Conservation (phyloP, 1,140 invertebrate genomes). For the Cydia pomonella region DNA sequence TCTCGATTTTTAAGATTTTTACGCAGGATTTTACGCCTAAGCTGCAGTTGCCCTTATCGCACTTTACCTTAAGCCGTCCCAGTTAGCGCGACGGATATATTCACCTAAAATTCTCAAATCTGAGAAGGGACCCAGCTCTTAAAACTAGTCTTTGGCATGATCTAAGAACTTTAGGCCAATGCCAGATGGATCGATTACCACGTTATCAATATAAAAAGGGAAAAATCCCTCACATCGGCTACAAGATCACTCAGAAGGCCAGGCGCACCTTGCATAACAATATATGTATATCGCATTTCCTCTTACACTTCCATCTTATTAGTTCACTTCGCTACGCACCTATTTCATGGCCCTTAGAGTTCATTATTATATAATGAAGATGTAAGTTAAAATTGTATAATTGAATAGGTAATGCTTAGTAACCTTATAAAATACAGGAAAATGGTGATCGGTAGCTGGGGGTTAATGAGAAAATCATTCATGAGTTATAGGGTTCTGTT, state of each 20-base stretch:
- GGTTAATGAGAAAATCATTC: conserved; percentile 12
- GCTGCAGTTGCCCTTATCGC: no score
- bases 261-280: conserved; percentile 18
- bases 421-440: conserved; percentile 17
- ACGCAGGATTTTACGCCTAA: no score
- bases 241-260: conserved; percentile 18
- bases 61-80: no score
- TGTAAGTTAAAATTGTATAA: not conserved
- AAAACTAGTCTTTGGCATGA: no score
- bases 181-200: not conserved
- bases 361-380: not conserved
- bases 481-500: not conserved
- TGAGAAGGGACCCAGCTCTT: no score
- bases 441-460: conserved; percentile 3
- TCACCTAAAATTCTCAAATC: no score
- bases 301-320: not conserved
- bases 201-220: not conserved
- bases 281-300: conserved; percentile 27
- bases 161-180: no score
- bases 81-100: no score
- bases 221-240: not conserved
- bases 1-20: no score
- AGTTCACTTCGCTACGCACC: not conserved
- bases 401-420: conserved; percentile 4
- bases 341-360: not conserved